These are phyloP conservation scores for Agonopterix arenella DNA, from an alignment of 2,888 invertebrate genomes.

Conservation along the genomic window DNA sequence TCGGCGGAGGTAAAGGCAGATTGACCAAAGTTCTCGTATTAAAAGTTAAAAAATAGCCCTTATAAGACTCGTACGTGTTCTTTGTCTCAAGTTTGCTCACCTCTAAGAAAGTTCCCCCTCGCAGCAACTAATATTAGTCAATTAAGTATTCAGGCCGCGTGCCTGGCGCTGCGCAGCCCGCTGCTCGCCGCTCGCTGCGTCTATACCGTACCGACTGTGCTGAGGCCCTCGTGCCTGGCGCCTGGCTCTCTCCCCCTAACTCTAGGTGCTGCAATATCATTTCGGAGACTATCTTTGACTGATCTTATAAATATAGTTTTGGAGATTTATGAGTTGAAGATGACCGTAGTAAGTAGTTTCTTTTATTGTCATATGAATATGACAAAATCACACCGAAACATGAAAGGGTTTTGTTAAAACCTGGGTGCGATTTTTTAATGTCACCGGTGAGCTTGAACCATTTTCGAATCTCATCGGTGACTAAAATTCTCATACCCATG, in stretches of 20 bases:
- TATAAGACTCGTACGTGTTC: slow-evolving; percentile 61
- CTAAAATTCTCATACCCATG: no score
- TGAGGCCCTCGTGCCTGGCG: neutral
- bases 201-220: slow-evolving; percentile 10
- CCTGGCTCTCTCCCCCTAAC: no score
- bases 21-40: slow-evolving; percentile 38
- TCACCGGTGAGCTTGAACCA: no score
- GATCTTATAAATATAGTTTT: neutral
- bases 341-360: no score
- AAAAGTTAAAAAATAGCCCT: slow-evolving; percentile 63
- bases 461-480: no score
- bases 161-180: slow-evolving; percentile 26
- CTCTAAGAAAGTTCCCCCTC: slow-evolving; percentile 63
- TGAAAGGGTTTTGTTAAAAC: no score
- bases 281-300: neutral
- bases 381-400: no score
- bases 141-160: slow-evolving; percentile 74
- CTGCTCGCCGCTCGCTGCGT: slow-evolving; percentile 1
- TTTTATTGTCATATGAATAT: no score
- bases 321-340: no score
- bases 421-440: no score
- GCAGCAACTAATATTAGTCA: slow-evolving; percentile 70
- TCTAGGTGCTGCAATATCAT: neutral
- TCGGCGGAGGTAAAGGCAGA: slow-evolving; percentile 12
- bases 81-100: slow-evolving; percentile 70